These are phyloP conservation scores for Archips crataeganus DNA, from an alignment of 2,888 invertebrate genomes.

Conservation along the genomic window DNA sequence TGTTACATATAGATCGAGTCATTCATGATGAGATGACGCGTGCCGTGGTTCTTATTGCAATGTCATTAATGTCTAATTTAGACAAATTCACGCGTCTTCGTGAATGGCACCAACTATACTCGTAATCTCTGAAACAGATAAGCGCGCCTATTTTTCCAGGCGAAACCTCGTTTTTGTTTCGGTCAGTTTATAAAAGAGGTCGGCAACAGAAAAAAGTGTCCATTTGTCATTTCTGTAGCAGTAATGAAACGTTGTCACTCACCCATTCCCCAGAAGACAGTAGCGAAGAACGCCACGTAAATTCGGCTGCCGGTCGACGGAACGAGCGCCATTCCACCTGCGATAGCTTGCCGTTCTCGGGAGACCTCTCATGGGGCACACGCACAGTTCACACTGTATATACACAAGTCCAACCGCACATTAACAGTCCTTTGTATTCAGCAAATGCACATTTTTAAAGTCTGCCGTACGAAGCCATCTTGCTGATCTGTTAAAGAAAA, in stretches of 20 bases:
- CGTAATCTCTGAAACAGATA: neutral
- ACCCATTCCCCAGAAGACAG: conserved; percentile 82
- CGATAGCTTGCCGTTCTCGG: conserved; percentile 53
- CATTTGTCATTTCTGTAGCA: conserved; percentile 10
- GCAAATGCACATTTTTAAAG: conserved; percentile 3
- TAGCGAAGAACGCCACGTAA: conserved; percentile 78
- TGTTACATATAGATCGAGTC: too few relatives aligned
- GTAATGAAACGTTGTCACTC: conserved; percentile 51
- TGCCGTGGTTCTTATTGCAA: too few relatives aligned
- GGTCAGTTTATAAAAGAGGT: conserved; percentile 6
- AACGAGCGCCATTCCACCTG: conserved; percentile 75
- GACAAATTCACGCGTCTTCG: too few relatives aligned
- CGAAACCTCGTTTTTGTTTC: neutral
- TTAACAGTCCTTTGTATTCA: conserved; percentile 5
- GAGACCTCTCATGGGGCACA: conserved; percentile 38
- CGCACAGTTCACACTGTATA: conserved; percentile 21
- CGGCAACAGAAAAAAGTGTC: neutral
- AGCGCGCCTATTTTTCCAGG: neutral
- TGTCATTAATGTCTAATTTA: too few relatives aligned
- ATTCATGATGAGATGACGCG: too few relatives aligned
- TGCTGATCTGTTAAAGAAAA: neutral
- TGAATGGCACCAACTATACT: too few relatives aligned
- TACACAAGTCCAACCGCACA: conserved; percentile 10
- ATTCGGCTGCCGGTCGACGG: conserved; percentile 75
- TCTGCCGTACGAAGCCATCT: neutral